Percentiles rank a stretch among this genome's conserved stretches.
Evolutionary conservation across 30 jellyfish, hydroid and myxozoan species (phyloP).

Genomic region (Aurelia sp.): DNA sequence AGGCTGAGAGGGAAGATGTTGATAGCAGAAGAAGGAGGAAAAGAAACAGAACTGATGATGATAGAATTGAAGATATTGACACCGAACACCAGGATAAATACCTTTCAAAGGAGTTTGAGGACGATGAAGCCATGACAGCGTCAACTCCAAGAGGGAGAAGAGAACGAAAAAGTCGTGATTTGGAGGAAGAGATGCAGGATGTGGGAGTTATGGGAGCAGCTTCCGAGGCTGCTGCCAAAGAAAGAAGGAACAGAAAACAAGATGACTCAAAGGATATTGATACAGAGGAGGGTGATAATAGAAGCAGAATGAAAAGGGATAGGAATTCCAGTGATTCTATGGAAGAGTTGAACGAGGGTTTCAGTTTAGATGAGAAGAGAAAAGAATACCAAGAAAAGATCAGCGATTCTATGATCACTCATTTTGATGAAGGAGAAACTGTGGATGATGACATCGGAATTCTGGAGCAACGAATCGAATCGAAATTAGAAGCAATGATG

Average conservation of each 20-base stretch:
- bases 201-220: no score
- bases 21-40: background rate
- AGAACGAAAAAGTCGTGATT: no score
- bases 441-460: background rate
- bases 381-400: conserved; percentile 10
- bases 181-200: no score
- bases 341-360: background rate
- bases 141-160: no score
- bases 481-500: background rate
- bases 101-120: no score
- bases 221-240: background rate
- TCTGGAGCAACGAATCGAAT: conserved; percentile 11
- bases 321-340: background rate
- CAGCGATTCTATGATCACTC: conserved; percentile 36
- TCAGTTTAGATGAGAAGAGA: conserved; percentile 2
- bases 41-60: no score
- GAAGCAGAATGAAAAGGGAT: background rate
- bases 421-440: conserved; percentile 23
- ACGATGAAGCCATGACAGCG: no score
- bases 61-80: no score
- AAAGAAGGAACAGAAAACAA: background rate
- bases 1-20: background rate
- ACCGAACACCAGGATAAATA: no score
- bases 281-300: background rate
- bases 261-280: background rate